phyloP scores from a whole-genome alignment of 1,140 invertebrate species.

The Catajapyx aquilonaris region DNA sequence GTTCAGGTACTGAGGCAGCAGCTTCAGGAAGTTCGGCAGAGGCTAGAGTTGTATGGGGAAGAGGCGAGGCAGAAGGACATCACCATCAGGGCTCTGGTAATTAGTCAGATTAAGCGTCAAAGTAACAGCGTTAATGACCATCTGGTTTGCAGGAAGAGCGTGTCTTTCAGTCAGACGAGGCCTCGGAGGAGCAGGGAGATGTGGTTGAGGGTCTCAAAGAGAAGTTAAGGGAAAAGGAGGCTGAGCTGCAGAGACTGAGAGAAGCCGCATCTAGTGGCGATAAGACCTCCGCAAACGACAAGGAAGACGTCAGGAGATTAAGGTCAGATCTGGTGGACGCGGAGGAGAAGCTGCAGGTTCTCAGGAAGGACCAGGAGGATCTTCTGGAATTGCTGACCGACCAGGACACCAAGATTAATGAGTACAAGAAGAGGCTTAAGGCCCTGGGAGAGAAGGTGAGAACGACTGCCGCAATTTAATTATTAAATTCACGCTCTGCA shows the following conservation, averaged over 20 bases:
- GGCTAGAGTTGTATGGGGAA: not conserved
- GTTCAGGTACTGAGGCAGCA: constrained; percentile 18
- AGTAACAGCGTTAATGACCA: too few species aligned
- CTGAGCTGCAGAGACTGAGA: constrained; percentile 20
- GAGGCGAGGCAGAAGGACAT: not conserved
- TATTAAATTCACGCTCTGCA: too few species aligned
- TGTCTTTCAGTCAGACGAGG: too few species aligned
- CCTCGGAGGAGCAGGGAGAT: constrained; percentile 8
- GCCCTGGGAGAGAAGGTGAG: constrained; percentile 47
- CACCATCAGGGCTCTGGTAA: constrained; percentile 4
- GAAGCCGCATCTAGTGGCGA: constrained; percentile 15
- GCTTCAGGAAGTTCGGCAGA: constrained; percentile 7
- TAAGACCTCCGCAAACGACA: constrained; percentile 14
- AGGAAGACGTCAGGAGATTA: constrained; percentile 5
- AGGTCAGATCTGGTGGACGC: constrained; percentile 7
- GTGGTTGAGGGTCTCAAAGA: too few species aligned
- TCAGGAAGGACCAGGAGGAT: constrained; percentile 79
- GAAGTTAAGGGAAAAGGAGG: constrained; percentile 13
- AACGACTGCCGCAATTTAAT: too few species aligned
- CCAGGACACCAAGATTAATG: constrained; percentile 49
- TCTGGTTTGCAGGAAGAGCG: too few species aligned
- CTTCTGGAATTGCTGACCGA: constrained; percentile 63
- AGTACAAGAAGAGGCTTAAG: constrained; percentile 44
- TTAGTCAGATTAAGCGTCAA: too few species aligned
- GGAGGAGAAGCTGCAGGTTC: constrained; percentile 35